A percentile compares a stretch with the other conserved stretches of the same genome.
Evolutionary conservation across 1,140 invertebrate species (phyloP).

Genomic region (Heliconius hewitsoni): DNA sequence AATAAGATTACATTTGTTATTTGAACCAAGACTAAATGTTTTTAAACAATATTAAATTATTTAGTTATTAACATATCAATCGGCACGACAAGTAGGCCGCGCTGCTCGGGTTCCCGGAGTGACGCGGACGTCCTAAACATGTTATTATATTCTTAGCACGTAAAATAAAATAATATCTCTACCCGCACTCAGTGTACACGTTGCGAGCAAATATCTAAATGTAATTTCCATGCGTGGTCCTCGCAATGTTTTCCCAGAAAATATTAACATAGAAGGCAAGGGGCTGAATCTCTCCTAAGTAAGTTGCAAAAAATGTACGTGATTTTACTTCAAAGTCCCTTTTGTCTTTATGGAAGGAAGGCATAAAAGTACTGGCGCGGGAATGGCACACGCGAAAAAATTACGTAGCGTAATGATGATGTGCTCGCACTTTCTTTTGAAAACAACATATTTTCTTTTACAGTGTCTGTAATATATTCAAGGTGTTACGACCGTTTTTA

Average conservation of each 20-base stretch:
- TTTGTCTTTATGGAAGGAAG: constrained; percentile 80
- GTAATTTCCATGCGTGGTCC: constrained; percentile 80
- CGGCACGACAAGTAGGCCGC: constrained; percentile 39
- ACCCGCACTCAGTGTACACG: constrained; percentile 72
- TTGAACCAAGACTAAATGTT: not conserved
- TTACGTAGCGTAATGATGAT: constrained; percentile 80
- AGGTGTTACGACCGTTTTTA: constrained; percentile 54
- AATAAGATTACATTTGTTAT: constrained; percentile 22
- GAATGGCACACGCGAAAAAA: constrained; percentile 80
- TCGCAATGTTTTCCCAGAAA: constrained; percentile 80
- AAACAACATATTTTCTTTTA: constrained; percentile 78
- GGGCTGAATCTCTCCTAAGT: constrained; percentile 80
- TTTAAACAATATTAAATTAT: constrained; percentile 48
- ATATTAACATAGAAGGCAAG: constrained; percentile 79
- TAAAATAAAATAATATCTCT: constrained; percentile 78
- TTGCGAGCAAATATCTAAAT: constrained; percentile 79
- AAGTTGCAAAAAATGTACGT: constrained; percentile 81
- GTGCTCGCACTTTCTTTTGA: constrained; percentile 71
- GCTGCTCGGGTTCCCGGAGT: constrained; percentile 46
- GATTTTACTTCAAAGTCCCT: constrained; percentile 81
- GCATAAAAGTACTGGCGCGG: constrained; percentile 77
- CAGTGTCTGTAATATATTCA: constrained; percentile 72
- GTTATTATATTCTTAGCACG: constrained; percentile 79
- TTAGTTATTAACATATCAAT: constrained; percentile 75
- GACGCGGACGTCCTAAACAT: constrained; percentile 66